phyloP scores from a whole-genome alignment of 2,797 vertebrate species.

The Platyrinchus mystaceus region DNA sequence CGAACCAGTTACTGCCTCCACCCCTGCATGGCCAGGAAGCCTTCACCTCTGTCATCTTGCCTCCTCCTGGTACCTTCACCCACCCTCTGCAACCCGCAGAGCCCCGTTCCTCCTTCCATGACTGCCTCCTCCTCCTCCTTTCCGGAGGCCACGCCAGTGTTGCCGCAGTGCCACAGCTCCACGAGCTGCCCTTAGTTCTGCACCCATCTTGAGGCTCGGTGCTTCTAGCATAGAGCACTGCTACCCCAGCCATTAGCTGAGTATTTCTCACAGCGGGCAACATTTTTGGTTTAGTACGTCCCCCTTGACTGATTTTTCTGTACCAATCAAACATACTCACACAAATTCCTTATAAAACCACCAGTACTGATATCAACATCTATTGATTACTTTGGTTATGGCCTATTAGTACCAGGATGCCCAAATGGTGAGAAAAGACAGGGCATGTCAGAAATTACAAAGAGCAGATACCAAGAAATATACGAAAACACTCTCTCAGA shows the following conservation, averaged over 20 bases:
- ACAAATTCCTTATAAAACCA: background rate
- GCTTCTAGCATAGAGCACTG: background rate
- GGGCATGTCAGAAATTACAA: background rate
- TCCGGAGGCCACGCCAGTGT: background rate
- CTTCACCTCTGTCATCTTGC: background rate
- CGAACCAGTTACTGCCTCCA: background rate
- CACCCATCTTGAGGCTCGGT: background rate
- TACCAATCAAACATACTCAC: background rate
- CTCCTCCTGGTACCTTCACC: background rate
- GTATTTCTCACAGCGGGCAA: background rate
- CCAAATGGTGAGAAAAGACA: background rate
- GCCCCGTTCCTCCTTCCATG: background rate
- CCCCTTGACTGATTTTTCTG: background rate
- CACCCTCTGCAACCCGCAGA: rapidly evolving
- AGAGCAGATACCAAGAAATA: background rate
- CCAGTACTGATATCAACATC: background rate
- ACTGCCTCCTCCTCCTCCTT: background rate
- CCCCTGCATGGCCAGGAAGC: background rate
- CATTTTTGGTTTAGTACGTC: background rate
- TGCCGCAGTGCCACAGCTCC: background rate
- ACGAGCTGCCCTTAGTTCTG: background rate
- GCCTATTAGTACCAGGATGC: background rate
- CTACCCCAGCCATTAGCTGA: background rate
- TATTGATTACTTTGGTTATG: background rate
- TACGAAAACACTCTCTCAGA: background rate